Conservation (phyloP, 2,113 vertebrate genomes). For the Dipodomys spectabilis region DNA sequence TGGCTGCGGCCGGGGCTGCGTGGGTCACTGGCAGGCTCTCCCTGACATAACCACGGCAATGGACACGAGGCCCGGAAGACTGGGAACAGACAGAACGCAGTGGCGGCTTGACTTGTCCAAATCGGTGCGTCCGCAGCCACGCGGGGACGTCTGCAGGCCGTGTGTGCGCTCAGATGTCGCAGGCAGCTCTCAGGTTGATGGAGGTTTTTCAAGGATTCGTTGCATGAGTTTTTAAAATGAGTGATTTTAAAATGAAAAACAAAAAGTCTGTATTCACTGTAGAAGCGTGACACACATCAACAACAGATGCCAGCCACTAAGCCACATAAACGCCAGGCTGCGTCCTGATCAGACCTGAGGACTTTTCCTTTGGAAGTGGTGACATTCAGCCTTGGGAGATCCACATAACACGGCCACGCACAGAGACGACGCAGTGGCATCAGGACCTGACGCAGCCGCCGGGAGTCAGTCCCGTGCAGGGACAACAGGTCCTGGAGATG, state of each 20-base stretch:
- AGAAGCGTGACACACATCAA: neutral
- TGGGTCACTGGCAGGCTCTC: neutral
- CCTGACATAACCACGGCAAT: neutral
- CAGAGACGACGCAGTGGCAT: neutral
- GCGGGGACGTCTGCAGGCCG: neutral
- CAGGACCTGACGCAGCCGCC: neutral
- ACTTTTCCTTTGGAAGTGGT: neutral
- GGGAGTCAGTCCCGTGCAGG: no score
- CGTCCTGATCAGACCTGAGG: no score
- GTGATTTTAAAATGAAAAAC: neutral
- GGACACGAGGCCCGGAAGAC: neutral
- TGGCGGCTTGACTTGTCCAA: neutral
- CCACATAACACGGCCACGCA: neutral
- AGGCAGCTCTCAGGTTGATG: neutral
- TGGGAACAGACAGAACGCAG: neutral
- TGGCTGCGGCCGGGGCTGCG: neutral
- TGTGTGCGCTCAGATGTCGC: neutral
- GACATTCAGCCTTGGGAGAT: neutral
- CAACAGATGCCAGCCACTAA: neutral
- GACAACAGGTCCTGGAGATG: accelerated
- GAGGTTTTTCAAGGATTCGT: neutral
- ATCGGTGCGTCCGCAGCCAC: neutral
- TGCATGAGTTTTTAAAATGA: no score
- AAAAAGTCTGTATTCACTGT: neutral
- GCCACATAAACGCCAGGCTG: neutral